Conservation (phyloP, 2,113 vertebrate genomes). For the Nesogale talazaci region DNA sequence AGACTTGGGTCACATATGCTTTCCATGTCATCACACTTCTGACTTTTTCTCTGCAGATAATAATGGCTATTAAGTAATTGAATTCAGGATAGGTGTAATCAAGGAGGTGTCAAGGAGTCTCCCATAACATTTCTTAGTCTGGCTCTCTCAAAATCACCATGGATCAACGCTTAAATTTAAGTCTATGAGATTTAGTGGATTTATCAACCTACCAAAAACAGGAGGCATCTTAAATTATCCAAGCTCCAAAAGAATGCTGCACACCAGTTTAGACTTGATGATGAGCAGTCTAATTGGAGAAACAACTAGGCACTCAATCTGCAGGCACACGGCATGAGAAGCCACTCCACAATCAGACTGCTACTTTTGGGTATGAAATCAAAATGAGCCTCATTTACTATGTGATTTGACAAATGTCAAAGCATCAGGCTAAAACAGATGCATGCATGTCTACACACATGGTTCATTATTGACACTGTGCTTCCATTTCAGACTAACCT, state of each 20-base stretch:
- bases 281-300: conserved; percentile 45
- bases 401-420: conserved; percentile 4
- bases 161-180: background rate
- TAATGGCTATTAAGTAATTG: background rate
- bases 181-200: background rate
- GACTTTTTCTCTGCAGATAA: conserved; percentile 11
- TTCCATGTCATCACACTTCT: background rate
- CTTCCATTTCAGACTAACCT: background rate
- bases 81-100: conserved; percentile 47
- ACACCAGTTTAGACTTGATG: conserved; percentile 27
- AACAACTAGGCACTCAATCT: background rate
- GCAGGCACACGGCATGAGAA: background rate
- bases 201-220: background rate
- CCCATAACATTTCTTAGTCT: background rate
- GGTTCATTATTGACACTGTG: background rate
- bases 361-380: background rate
- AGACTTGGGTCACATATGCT: background rate
- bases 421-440: background rate
- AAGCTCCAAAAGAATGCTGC: conserved; percentile 29
- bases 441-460: background rate
- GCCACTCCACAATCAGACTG: background rate
- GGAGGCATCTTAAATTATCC: background rate
- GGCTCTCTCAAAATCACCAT: background rate
- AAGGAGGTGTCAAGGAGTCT: background rate
- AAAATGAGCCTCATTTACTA: background rate